A percentile compares a stretch with the other conserved stretches of the same genome.
phyloP scores from a whole-genome alignment of 2,888 invertebrate genomes.

The Noctua pronuba region DNA sequence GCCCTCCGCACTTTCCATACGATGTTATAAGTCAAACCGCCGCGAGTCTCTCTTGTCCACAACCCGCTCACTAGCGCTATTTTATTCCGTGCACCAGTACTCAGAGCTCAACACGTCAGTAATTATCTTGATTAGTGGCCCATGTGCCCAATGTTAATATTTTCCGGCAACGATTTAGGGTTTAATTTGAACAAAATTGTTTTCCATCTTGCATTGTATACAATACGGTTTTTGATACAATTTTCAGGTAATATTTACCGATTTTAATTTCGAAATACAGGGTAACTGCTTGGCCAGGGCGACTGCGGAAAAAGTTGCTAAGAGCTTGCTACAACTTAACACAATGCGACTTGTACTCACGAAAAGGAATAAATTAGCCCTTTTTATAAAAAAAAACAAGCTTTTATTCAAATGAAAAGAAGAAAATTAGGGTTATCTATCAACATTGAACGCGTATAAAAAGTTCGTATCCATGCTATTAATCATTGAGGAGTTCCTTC shows the following conservation, averaged over 20 bases:
- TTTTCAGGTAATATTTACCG: constrained; percentile 12
- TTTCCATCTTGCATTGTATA: constrained; percentile 48
- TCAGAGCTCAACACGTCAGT: constrained; percentile 61
- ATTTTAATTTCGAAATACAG: not conserved
- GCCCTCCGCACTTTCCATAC: not conserved
- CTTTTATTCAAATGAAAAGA: not conserved
- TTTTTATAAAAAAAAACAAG: not conserved
- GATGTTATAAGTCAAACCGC: constrained; percentile 3
- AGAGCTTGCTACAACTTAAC: not conserved
- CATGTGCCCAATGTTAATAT: constrained; percentile 63
- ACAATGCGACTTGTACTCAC: not conserved
- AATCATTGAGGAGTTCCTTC: not conserved
- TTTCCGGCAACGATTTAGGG: constrained; percentile 64
- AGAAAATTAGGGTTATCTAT: too few species aligned
- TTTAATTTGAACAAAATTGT: constrained; percentile 66
- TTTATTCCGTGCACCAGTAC: constrained; percentile 55
- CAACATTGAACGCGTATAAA: too few species aligned
- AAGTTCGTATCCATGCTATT: too few species aligned
- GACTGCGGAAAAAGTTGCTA: not conserved
- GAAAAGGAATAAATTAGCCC: not conserved
- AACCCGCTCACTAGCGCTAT: constrained; percentile 10
- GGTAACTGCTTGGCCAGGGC: not conserved
- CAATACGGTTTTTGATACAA: constrained; percentile 21
- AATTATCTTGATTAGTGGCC: constrained; percentile 72
- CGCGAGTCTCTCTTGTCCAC: constrained; percentile 11